Percentiles rank a stretch among this genome's conserved stretches.
These are phyloP conservation scores for Danio kyathit DNA, from an alignment of 2,797 vertebrate genomes.

Conservation along the genomic window DNA sequence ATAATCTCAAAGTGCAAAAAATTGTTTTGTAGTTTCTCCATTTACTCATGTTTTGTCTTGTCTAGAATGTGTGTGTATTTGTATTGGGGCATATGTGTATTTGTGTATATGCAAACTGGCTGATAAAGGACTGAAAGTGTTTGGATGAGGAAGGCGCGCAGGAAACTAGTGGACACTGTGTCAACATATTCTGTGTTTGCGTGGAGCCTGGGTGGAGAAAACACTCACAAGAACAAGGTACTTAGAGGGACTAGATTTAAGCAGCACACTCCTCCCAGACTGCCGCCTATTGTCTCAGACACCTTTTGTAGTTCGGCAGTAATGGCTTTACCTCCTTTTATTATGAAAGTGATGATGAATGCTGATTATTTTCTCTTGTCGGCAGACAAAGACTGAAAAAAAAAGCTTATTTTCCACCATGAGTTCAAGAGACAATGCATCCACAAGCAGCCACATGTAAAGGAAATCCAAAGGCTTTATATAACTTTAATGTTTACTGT, in stretches of 20 bases:
- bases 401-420: constrained; percentile 6
- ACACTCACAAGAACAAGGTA: constrained; percentile 47
- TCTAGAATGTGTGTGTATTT: constrained; percentile 23
- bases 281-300: constrained; percentile 68
- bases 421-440: constrained; percentile 37
- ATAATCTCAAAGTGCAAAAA: not conserved
- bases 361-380: constrained; percentile 57
- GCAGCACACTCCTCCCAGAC: constrained; percentile 59
- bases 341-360: constrained; percentile 59
- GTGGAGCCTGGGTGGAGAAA: constrained; percentile 54
- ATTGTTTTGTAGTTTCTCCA: not conserved
- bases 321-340: constrained; percentile 67
- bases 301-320: constrained; percentile 68
- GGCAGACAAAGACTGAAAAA: constrained; percentile 47
- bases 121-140: constrained; percentile 47
- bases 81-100: constrained; percentile 11
- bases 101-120: constrained; percentile 21
- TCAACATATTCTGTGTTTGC: constrained; percentile 70
- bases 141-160: constrained; percentile 67
- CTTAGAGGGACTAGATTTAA: constrained; percentile 59
- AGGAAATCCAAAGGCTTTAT: constrained; percentile 44
- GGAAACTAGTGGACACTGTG: constrained; percentile 71
- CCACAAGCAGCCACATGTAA: not conserved
- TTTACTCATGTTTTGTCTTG: not conserved
- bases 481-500: not conserved